Conservation (phyloP, 2,797 vertebrate species). For the Diplodus puntazzo region DNA sequence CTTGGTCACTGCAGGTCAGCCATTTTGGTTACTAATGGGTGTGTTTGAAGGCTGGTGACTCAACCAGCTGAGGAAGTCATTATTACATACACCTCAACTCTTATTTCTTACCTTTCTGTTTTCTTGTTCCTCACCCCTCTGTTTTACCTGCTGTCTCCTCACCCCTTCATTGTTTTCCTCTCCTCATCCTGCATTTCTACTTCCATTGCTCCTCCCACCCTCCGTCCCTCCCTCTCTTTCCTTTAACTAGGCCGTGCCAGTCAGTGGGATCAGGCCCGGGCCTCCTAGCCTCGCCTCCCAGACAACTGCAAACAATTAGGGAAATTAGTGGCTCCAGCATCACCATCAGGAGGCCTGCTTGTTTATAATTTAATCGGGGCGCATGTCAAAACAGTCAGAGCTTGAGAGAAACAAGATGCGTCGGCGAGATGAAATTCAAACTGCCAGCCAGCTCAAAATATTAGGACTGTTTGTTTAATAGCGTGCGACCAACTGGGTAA, state of each 20-base stretch:
- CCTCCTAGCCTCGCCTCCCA: conserved; percentile 92
- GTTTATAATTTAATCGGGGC: conserved; percentile 99
- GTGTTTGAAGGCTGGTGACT: conserved; percentile 88
- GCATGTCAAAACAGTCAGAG: conserved; percentile 99
- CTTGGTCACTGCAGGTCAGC: conserved; percentile 87
- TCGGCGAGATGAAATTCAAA: conserved; percentile 99
- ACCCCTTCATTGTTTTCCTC: conserved; percentile 18
- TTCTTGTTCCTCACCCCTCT: background rate
- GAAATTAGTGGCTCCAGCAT: conserved; percentile 99
- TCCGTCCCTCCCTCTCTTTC: conserved; percentile 34
- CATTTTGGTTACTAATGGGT: conserved; percentile 95
- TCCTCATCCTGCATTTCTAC: conserved; percentile 29
- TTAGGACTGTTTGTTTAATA: conserved; percentile 99
- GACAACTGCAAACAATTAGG: conserved; percentile 99
- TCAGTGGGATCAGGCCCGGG: conserved; percentile 80
- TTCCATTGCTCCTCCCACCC: conserved; percentile 53
- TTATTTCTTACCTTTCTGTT: conserved; percentile 56
- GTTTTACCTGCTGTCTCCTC: conserved; percentile 34
- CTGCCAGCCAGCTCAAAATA: conserved; percentile 99
- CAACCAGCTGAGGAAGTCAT: conserved; percentile 91
- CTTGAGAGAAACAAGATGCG: conserved; percentile 99
- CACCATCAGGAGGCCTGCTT: conserved; percentile 99
- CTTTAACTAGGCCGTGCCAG: conserved; percentile 66
- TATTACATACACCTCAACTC: conserved; percentile 80
- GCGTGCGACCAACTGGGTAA: conserved; percentile 92